Evolutionary conservation across 2,113 vertebrate species (phyloP), one percentile per base, ranked within the genome.

Genomic region (Heterocephalus glaber): DNA sequence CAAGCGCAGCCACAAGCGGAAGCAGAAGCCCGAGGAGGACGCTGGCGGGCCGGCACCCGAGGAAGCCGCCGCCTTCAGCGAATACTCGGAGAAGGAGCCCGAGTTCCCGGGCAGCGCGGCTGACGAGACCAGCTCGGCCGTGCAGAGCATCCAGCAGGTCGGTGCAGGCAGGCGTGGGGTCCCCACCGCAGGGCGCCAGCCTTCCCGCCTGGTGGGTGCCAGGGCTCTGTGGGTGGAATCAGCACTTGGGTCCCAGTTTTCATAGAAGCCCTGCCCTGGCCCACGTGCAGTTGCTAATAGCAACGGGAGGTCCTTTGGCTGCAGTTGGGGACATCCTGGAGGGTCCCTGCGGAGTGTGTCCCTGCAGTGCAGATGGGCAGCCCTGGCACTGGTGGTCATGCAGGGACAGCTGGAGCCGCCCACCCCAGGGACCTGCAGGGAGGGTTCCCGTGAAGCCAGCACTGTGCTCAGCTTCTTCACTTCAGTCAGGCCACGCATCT

Each of bases 61-160:
- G 22, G 99, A 99, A n/a, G n/a, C n/a, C 9, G 52, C 98, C 24
- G 5, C 98, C 35, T 99, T 99, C 87, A 98, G 61, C 2, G 99
- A 99, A 92, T 99, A 99, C 97, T 19, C 98, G 0, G 98, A 98
- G 95, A 98, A 99, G 96, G 98, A 98, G 97, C 28, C 97, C 0
- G 98, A 99, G 44, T 99, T 99, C 97, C 98, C 98, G 2, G 96
- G 98, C 19, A 97, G 98, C 5, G 98, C 99, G 12, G 99, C 99
- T 0, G 99, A 99, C 6, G 99, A 99, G 97, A 99, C 99, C 0
- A 99, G 99, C 92, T 99, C 99, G 0, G 99, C 99, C 0, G 99
- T 99, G 90, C 99, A 99, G 98, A 99, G 99, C 93, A 99, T 99
- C 96, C 99, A 99, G 47, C 99, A 99, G 93, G 93, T 95, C 7